Evolutionary conservation across 2,797 vertebrate species (phyloP).

Genomic region (Mareca strepera): DNA sequence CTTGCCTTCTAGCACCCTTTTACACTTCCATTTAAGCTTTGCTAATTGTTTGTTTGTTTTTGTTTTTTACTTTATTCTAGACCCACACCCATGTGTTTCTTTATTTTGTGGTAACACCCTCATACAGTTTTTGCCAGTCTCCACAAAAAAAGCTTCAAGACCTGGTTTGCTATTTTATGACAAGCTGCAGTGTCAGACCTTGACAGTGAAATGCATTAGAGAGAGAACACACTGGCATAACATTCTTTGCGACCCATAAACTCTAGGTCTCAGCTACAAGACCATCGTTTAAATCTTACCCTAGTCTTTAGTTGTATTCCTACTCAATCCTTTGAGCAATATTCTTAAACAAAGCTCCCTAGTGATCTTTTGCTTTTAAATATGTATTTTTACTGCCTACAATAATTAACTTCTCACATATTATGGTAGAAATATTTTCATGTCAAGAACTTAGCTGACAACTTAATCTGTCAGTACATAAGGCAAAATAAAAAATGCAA

Average conservation of each 20-base stretch:
- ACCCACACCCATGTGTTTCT: background rate
- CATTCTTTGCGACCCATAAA: background rate
- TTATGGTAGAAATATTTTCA: background rate
- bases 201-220: background rate
- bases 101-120: background rate
- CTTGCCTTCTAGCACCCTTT: background rate
- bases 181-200: background rate
- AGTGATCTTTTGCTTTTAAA: background rate
- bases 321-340: background rate
- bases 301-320: background rate
- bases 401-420: background rate
- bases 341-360: background rate
- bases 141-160: background rate
- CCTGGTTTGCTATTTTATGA: background rate
- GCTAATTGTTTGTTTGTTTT: too few relatives aligned
- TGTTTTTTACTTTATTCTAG: background rate
- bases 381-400: background rate
- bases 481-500: background rate
- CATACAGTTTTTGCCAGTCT: background rate
- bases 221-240: background rate
- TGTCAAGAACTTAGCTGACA: background rate
- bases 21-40: background rate
- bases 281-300: background rate
- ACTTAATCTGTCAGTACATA: fast-evolving
- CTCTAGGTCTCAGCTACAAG: background rate